Base-by-base conservation (phyloP, 2,888 invertebrate genomes). In the Alviniconcha strummeri region DNA sequence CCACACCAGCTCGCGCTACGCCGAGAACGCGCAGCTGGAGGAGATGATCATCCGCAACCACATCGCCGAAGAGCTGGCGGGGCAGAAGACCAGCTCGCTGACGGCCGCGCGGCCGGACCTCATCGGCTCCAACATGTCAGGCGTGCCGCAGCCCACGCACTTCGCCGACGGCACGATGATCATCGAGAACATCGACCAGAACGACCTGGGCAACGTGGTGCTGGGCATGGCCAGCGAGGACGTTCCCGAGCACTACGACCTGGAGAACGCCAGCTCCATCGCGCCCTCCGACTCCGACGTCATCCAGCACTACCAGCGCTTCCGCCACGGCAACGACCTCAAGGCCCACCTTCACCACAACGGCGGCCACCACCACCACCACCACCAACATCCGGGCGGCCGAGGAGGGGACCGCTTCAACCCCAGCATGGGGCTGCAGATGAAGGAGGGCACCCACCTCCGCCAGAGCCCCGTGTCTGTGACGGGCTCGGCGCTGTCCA, bases 261-360 rank as follows among this genome's bases (percentile, higher is more conserved):
- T 99, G 86, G 99, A 99, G 94, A 98, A 98, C 94, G 98, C 98
- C 1, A 98, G 98, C 93, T 98, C 98, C 0, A 98, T 99, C 89
- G 99, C 99, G 0, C 98, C 99, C 0, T 98, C 98, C 4, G 99
- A 99, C 92, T 86, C 86, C 8, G 98, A 99, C 92, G 97, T 99
- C 87, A 97, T 98, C 15, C 98, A 98, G 91, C 98, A 99, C 93
- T 99, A 99, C 93, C 98, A 98, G 94, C 97, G 95, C 87, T 98
- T 97, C 93, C 95, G 98, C 56, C 89, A 85, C 57, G 85, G 84
- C 69, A 84, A 85, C 76, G 80, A 83, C 54, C 80, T 80, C 7
- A 83, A 83, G 75, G 71, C 79, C 15, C 83, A 71, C 60, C 84
- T 85, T 4, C 82, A 85, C 72, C 74, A 75, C 75, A 60, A 57